Percentiles rank a stretch among this genome's conserved stretches.
Conservation (phyloP, 1,140 invertebrate genomes). For the Camponotus pennsylvanicus region DNA sequence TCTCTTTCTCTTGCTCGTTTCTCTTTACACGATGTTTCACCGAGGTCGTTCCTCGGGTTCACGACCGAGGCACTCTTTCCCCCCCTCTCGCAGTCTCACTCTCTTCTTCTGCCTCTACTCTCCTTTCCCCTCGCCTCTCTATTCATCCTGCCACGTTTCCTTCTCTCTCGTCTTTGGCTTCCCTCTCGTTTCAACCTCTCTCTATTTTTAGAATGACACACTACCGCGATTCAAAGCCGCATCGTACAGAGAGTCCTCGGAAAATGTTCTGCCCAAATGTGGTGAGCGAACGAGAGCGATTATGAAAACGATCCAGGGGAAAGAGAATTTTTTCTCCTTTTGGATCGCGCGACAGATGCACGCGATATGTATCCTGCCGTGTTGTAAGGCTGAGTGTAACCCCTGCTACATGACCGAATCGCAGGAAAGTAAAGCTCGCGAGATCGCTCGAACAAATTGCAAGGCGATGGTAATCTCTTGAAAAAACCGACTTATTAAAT, state of each 20-base stretch:
- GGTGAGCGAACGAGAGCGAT: constrained; percentile 65
- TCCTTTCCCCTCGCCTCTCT: neutral
- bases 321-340: constrained; percentile 9
- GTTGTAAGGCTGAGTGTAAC: constrained; percentile 20
- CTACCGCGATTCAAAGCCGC: constrained; percentile 82
- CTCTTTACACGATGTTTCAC: constrained; percentile 67
- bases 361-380: constrained; percentile 1
- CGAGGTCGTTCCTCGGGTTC: constrained; percentile 80
- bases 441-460: neutral
- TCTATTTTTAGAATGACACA: constrained; percentile 86
- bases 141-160: constrained; percentile 35
- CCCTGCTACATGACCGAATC: neutral
- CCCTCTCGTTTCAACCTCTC: constrained; percentile 77
- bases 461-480: neutral
- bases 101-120: neutral
- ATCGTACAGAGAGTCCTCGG: constrained; percentile 56
- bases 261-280: constrained; percentile 79
- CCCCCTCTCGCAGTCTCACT: constrained; percentile 20
- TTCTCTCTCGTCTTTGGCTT: constrained; percentile 42
- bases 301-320: constrained; percentile 11
- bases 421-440: constrained; percentile 2
- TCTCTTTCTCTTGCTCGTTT: constrained; percentile 22
- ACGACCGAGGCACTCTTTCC: constrained; percentile 75
- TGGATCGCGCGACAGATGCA: constrained; percentile 31
- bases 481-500: neutral